These are phyloP conservation scores for Stratiomys singularior DNA, from an alignment of 2,888 invertebrate species.

Conservation along the genomic window DNA sequence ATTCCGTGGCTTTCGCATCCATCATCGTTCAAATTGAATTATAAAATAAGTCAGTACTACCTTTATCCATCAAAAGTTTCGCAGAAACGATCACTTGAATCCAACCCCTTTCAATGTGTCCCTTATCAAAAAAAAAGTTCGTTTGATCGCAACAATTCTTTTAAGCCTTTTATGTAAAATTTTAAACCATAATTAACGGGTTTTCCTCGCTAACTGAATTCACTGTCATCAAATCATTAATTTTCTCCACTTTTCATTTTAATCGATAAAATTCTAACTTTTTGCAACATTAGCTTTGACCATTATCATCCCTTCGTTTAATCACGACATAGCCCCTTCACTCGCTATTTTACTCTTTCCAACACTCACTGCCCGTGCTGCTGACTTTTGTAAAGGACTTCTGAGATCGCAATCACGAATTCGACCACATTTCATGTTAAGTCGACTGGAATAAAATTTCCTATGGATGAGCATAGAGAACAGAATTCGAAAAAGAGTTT, in stretches of 20 bases:
- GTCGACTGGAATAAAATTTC: slow-evolving; percentile 43
- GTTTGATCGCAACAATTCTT: too few species aligned
- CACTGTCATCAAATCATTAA: slow-evolving; percentile 8
- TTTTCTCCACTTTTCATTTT: slow-evolving; percentile 35
- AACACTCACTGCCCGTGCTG: too few species aligned
- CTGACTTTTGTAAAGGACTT: background rate
- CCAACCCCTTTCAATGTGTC: too few species aligned
- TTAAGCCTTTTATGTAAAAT: too few species aligned
- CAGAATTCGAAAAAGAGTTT: slow-evolving; percentile 20
- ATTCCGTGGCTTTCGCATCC: too few species aligned
- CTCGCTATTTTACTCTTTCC: too few species aligned
- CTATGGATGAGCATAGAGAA: slow-evolving; percentile 35
- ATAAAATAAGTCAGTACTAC: too few species aligned
- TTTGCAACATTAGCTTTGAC: slow-evolving; percentile 40
- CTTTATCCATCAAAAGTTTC: too few species aligned
- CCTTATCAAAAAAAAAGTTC: too few species aligned
- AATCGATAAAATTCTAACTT: slow-evolving; percentile 31
- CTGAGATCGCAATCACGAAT: slow-evolving; percentile 30
- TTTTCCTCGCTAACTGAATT: background rate
- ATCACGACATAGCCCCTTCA: background rate
- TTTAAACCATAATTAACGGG: slow-evolving; percentile 40
- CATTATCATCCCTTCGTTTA: slow-evolving; percentile 7
- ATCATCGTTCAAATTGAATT: too few species aligned
- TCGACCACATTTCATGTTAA: slow-evolving; percentile 44
- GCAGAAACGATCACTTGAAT: too few species aligned